phyloP scores from a whole-genome alignment of 2,113 vertebrate genomes.

The Etheostoma cragini region DNA sequence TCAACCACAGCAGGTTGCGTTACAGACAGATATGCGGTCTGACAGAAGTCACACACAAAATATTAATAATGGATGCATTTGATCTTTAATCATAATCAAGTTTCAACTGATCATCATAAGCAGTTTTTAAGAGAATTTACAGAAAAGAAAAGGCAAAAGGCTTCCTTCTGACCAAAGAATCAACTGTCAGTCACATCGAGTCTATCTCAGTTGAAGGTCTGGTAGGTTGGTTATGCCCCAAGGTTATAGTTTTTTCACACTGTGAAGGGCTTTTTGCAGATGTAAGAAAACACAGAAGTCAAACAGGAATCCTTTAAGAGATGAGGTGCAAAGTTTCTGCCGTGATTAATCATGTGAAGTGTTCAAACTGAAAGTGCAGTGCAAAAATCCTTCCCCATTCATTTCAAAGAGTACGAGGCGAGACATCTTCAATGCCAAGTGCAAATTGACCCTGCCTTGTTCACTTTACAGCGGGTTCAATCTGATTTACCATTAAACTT shows the following conservation, averaged over 20 bases:
- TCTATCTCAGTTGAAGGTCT: not conserved
- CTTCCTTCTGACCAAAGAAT: not conserved
- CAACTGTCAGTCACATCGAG: not conserved
- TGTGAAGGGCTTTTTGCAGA: not conserved
- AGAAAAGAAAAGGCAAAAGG: not conserved
- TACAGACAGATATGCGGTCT: not conserved
- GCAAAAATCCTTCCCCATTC: not conserved
- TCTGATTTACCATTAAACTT: not conserved
- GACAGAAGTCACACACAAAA: not conserved
- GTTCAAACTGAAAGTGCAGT: not conserved
- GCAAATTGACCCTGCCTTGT: not conserved
- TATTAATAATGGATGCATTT: not conserved
- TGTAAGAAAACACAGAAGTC: not conserved
- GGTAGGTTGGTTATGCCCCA: not conserved
- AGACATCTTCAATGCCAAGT: too few relatives aligned
- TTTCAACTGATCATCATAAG: not conserved
- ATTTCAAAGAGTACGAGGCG: not conserved
- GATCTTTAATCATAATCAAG: not conserved
- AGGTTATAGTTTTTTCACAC: not conserved
- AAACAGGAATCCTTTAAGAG: not conserved
- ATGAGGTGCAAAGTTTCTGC: not conserved
- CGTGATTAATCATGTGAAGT: not conserved
- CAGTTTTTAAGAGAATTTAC: not conserved
- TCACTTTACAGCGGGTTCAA: too few relatives aligned
- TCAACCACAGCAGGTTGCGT: conserved; percentile 10